These are phyloP conservation scores for Collichthys lucidus DNA, from an alignment of 2,113 vertebrate genomes.

Conservation along the genomic window DNA sequence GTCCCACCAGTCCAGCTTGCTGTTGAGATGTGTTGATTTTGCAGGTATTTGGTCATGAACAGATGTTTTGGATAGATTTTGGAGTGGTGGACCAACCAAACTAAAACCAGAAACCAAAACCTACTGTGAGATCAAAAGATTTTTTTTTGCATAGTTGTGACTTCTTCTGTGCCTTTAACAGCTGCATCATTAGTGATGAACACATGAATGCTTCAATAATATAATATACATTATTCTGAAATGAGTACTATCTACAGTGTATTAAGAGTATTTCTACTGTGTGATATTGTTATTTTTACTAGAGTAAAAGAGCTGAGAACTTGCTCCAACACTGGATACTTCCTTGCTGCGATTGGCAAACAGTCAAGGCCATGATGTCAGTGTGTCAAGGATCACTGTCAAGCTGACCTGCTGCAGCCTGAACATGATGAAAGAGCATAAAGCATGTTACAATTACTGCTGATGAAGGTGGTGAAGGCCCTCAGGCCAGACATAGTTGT, in stretches of 20 bases:
- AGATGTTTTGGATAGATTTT: not conserved
- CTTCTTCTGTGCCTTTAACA: not conserved
- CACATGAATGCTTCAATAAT: not conserved
- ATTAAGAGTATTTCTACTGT: not conserved
- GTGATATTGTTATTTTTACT: not conserved
- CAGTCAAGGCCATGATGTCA: not conserved
- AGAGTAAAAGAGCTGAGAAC: not conserved
- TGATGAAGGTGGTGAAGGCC: constrained; percentile 10
- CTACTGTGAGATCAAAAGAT: no score
- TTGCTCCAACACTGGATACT: not conserved
- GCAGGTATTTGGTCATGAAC: not conserved
- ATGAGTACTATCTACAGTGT: not conserved
- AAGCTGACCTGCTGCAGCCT: not conserved
- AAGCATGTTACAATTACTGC: not conserved
- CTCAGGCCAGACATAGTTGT: not conserved
- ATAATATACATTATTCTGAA: not conserved
- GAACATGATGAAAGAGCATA: constrained; percentile 6
- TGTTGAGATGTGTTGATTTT: not conserved
- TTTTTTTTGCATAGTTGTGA: no score
- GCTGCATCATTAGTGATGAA: not conserved
- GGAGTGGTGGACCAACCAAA: not conserved
- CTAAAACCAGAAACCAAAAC: not conserved
- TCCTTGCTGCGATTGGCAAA: not conserved
- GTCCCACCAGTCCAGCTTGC: no score
- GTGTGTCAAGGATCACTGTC: constrained; percentile 4